Percentiles rank a stretch among this genome's conserved stretches.
Conservation (phyloP, 2,113 vertebrate genomes). For the Cygnus buccinator region DNA sequence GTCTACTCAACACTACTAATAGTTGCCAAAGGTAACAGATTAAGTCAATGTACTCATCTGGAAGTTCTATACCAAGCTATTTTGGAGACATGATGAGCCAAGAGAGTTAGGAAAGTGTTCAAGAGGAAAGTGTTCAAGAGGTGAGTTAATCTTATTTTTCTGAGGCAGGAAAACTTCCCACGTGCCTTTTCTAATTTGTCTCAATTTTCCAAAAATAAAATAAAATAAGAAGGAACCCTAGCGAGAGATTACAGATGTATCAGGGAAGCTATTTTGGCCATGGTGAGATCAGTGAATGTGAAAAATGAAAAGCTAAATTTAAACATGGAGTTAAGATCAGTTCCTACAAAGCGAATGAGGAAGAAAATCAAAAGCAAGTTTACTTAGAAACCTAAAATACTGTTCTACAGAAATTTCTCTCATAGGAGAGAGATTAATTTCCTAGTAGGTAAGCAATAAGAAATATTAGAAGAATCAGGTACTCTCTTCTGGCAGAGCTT, state of each 20-base stretch:
- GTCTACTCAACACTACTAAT: neutral
- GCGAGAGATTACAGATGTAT: neutral
- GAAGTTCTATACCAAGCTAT: neutral
- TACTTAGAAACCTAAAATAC: neutral
- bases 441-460: neutral
- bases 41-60: slow-evolving; percentile 42
- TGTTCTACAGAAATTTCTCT: neutral
- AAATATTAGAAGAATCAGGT: neutral
- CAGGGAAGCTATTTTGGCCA: neutral
- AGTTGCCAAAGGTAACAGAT: slow-evolving; percentile 50
- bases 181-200: slow-evolving; percentile 22
- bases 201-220: slow-evolving; percentile 1
- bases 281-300: neutral
- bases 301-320: neutral
- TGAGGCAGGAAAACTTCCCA: slow-evolving; percentile 15
- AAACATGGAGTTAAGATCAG: neutral
- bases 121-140: neutral
- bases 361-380: neutral
- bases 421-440: neutral
- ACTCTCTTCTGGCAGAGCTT: neutral
- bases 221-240: neutral
- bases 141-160: slow-evolving; percentile 50
- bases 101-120: neutral
- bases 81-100: neutral
- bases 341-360: neutral